Percentiles rank a stretch among this genome's conserved stretches.
Conservation (phyloP, 2,888 invertebrate genomes). For the Watsonalla binaria region DNA sequence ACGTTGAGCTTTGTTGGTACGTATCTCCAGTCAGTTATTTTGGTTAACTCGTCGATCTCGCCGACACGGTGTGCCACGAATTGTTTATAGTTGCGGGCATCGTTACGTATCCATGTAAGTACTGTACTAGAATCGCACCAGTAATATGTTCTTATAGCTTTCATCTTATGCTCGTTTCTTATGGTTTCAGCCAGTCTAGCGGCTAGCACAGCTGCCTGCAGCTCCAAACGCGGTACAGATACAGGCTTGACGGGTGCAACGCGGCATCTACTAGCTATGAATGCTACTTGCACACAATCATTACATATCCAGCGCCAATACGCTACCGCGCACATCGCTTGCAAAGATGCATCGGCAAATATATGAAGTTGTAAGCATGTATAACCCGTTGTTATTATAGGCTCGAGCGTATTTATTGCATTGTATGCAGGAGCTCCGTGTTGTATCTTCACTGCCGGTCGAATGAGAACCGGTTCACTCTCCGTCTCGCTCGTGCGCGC, state of each 20-base stretch:
- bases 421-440: no score
- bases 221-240: slow-evolving; percentile 10
- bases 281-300: background rate
- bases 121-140: slow-evolving; percentile 11
- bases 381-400: background rate
- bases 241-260: slow-evolving; percentile 9
- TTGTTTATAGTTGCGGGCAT: slow-evolving; percentile 10
- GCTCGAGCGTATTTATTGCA: background rate
- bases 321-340: slow-evolving; percentile 7
- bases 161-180: slow-evolving; percentile 6
- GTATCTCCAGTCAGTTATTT: slow-evolving; percentile 7
- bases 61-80: slow-evolving; percentile 12
- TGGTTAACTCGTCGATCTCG: slow-evolving; percentile 12
- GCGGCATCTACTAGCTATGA: slow-evolving; percentile 8
- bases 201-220: slow-evolving; percentile 16
- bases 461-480: background rate
- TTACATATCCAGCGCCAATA: slow-evolving; percentile 11
- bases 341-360: slow-evolving; percentile 6
- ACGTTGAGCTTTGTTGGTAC: slow-evolving; percentile 9
- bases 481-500: background rate
- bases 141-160: background rate
- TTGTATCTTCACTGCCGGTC: no score
- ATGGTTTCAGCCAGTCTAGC: slow-evolving; percentile 11
- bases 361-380: slow-evolving; percentile 5
- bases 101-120: slow-evolving; percentile 7